These are phyloP conservation scores for Pristionchus maxplancki DNA, from an alignment of 2,888 invertebrate genomes.

Conservation along the genomic window DNA sequence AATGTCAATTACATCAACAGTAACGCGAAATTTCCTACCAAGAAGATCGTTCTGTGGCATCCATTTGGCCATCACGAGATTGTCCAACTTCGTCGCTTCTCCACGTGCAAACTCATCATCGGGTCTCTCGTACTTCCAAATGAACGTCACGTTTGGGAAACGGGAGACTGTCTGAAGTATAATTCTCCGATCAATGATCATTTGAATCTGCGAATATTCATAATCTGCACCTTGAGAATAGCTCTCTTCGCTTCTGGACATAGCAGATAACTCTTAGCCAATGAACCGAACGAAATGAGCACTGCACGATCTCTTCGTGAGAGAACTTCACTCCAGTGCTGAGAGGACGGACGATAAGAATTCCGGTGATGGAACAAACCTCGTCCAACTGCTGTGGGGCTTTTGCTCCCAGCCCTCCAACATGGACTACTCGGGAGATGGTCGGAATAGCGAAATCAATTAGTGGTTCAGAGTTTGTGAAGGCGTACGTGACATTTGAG, in stretches of 20 bases:
- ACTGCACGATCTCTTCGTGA: background rate
- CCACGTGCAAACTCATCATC: background rate
- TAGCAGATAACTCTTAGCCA: background rate
- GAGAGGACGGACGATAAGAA: background rate
- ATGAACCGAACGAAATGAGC: slow-evolving; percentile 14
- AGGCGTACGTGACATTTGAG: background rate
- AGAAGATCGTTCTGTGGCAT: slow-evolving; percentile 13
- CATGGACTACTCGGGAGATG: background rate
- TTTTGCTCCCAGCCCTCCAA: slow-evolving; percentile 20
- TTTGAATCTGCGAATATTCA: background rate
- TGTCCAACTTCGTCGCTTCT: background rate
- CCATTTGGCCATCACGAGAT: background rate
- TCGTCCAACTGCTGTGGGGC: background rate
- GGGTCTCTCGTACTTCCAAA: slow-evolving; percentile 11
- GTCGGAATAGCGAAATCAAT: slow-evolving; percentile 28
- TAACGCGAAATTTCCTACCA: background rate
- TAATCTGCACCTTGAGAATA: background rate
- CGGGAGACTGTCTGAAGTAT: background rate
- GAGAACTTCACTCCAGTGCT: slow-evolving; percentile 14
- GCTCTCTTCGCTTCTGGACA: background rate
- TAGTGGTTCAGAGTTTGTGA: slow-evolving; percentile 23
- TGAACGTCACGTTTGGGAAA: background rate
- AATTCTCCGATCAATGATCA: background rate
- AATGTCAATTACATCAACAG: background rate
- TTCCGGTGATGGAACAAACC: background rate